phyloP scores from a whole-genome alignment of 2,888 invertebrate species.

The Chirona hameri region DNA sequence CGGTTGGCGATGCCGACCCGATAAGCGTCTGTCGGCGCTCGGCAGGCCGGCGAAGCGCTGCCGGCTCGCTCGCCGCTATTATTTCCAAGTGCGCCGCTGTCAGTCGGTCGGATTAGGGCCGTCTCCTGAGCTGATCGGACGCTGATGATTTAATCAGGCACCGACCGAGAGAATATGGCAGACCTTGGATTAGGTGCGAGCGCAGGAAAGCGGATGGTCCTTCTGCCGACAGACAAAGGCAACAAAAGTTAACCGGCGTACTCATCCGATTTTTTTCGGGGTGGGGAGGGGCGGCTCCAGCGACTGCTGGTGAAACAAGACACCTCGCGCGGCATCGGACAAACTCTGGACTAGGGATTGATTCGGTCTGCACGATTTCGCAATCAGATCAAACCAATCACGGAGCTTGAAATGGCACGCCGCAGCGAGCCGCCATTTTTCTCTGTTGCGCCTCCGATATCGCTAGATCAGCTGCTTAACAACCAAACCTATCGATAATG shows the following conservation, averaged over 20 bases:
- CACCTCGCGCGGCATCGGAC: not conserved
- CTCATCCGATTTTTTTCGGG: not conserved
- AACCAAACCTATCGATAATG: no score
- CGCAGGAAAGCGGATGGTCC: not conserved
- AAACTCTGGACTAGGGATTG: not conserved
- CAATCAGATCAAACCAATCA: not conserved
- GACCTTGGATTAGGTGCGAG: not conserved
- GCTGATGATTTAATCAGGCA: slow-evolving; percentile 3
- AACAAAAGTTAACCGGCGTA: not conserved
- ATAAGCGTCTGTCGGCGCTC: not conserved
- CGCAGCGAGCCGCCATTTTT: no score
- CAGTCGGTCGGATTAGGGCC: not conserved
- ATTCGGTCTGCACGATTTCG: not conserved
- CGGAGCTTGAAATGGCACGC: not conserved
- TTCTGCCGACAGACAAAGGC: not conserved
- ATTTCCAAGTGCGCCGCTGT: not conserved
- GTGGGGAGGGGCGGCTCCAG: not conserved
- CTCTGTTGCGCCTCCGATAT: no score
- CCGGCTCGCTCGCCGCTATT: not conserved
- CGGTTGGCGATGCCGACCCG: not conserved
- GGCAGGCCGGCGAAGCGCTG: not conserved
- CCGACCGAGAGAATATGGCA: not conserved
- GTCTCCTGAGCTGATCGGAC: not conserved
- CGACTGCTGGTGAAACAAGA: not conserved
- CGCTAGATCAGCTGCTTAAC: no score